Conservation (phyloP, 2,113 vertebrate species). For the Thymallus thymallus region DNA sequence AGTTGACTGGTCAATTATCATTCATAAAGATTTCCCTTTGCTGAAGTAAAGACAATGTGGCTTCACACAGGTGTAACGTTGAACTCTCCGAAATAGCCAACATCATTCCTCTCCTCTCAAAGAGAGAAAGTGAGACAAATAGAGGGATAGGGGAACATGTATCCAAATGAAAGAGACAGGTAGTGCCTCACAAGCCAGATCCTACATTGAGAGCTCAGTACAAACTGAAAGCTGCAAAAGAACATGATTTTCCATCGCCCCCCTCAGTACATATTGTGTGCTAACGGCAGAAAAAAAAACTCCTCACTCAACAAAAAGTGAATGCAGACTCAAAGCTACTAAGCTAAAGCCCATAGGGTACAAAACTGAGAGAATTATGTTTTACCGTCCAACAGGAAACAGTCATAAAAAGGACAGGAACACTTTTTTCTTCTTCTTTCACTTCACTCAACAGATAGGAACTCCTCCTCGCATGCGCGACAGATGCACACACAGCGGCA, state of each 20-base stretch:
- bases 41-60: too few relatives aligned
- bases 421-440: background rate
- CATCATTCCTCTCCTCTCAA: too few relatives aligned
- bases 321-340: background rate
- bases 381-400: background rate
- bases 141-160: too few relatives aligned
- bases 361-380: background rate
- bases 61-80: too few relatives aligned
- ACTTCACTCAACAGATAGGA: background rate
- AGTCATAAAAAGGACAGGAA: background rate
- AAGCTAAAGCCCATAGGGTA: background rate
- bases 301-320: too few relatives aligned
- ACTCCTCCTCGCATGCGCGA: background rate
- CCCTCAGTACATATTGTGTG: background rate
- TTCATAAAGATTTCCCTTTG: too few relatives aligned
- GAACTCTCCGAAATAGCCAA: too few relatives aligned
- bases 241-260: background rate
- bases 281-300: background rate
- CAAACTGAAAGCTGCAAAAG: background rate
- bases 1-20: too few relatives aligned
- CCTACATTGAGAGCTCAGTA: background rate
- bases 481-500: background rate
- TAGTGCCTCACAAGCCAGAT: background rate
- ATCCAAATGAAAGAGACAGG: background rate
- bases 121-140: too few relatives aligned